phyloP scores from a whole-genome alignment of 2,888 invertebrate genomes.

The Hoplodrina ambigua region DNA sequence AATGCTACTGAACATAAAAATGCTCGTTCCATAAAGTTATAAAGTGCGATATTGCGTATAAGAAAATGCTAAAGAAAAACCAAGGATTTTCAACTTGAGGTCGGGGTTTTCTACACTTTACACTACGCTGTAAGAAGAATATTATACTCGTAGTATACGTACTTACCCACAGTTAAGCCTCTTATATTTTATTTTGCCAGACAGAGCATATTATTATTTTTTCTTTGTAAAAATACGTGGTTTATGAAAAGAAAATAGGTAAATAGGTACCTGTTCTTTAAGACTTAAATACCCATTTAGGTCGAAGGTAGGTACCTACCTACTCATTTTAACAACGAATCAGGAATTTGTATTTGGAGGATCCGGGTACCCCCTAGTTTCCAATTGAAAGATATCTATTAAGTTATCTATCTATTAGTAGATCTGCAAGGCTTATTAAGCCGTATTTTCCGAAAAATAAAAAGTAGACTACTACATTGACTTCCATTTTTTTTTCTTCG shows the following conservation, averaged over 20 bases:
- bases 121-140: slow-evolving; percentile 47
- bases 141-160: slow-evolving; percentile 36
- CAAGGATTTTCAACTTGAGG: slow-evolving; percentile 43
- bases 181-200: slow-evolving; percentile 59
- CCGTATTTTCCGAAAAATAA: no score
- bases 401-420: no score
- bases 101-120: slow-evolving; percentile 51
- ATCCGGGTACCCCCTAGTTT: no score
- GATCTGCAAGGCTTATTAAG: no score
- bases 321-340: no score
- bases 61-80: slow-evolving; percentile 49
- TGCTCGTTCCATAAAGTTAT: slow-evolving; percentile 51
- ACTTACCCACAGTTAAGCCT: slow-evolving; percentile 46
- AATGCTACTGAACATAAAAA: slow-evolving; percentile 47
- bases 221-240: slow-evolving; percentile 10
- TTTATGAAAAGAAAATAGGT: slow-evolving; percentile 26
- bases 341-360: no score
- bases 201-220: slow-evolving; percentile 46
- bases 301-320: no score
- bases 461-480: background rate
- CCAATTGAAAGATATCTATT: no score
- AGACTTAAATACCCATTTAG: no score
- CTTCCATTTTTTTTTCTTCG: background rate
- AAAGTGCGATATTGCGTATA: slow-evolving; percentile 57
- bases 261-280: background rate